Evolutionary conservation across 2,797 vertebrate species (phyloP), one percentile per base, ranked within the genome.

Genomic region (Myotis pilosus): DNA sequence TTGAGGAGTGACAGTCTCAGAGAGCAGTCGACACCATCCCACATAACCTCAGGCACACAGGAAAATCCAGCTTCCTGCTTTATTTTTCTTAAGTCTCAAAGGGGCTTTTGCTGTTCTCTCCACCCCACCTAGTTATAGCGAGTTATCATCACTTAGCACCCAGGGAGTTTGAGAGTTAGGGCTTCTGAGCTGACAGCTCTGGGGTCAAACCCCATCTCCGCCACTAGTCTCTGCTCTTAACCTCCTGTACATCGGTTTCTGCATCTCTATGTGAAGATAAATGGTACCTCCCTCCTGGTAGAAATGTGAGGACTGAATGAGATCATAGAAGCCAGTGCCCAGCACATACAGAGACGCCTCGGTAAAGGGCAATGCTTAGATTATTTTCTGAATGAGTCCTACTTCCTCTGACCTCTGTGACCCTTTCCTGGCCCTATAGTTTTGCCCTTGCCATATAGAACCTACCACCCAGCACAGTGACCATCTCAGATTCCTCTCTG

Each of bases 1-100:
- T 90, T 76, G 71, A 92, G 79, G 68, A 97, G 60, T 92, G 95
- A 97, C 95, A 96, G 66, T 60, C 69, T 36, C 55, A 55, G 89
- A 87, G 60, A 92, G 68, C 62, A 64, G 49, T 71, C 33, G 53
- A 91, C 10, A n/a, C 71, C 23, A 19, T 38, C 30, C 47, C 71
- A 55, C 1, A 0, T 17, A 80, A 23, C 76, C 88, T 66, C 33
- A 28, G 41, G 49, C 44, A 71, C 15, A 33, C 69, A 62, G 82
- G 76, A 74, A 72, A 79, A 86, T 30, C n/a, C 49, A 86, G 82
- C 64, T 64, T 80, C 55, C 16, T 28, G 53, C 55, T 82, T 81
- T 13, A 64, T 86, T 94, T 92, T 66, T 87, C 82, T 74, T 89
- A 75, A 51, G 47, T 69, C 55, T 83, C 88, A 76, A 82, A 83